phyloP scores from a whole-genome alignment of 2,888 invertebrate species.

The Acronicta psi region DNA sequence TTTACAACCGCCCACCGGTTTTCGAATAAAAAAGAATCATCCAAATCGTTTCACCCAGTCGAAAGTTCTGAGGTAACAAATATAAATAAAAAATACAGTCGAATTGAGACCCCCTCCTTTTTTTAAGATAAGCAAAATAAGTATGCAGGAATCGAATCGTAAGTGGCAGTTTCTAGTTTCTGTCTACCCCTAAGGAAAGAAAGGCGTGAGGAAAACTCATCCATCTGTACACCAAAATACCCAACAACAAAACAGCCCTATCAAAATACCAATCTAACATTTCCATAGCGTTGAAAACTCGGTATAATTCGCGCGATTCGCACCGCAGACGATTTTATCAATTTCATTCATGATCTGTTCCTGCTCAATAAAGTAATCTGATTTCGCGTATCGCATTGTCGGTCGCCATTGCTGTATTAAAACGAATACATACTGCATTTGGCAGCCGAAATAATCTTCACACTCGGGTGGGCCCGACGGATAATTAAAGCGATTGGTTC shows the following conservation, averaged over 20 bases:
- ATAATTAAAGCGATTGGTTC: constrained; percentile 79
- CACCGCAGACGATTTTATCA: constrained; percentile 82
- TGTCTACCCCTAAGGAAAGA: too few species aligned
- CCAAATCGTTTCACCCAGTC: too few species aligned
- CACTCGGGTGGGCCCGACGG: constrained; percentile 72
- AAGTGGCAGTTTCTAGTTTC: too few species aligned
- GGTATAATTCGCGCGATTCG: constrained; percentile 67
- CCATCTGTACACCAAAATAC: constrained; percentile 10
- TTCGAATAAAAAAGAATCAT: too few species aligned
- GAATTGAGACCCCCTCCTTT: too few species aligned
- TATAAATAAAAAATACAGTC: too few species aligned
- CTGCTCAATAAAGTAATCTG: constrained; percentile 82
- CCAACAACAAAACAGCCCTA: constrained; percentile 32
- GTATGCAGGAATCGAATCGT: too few species aligned
- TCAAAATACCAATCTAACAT: constrained; percentile 56
- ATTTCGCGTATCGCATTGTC: constrained; percentile 80
- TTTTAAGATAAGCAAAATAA: too few species aligned
- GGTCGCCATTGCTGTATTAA: constrained; percentile 63
- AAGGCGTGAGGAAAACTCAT: too few species aligned
- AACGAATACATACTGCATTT: constrained; percentile 72
- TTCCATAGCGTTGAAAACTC: constrained; percentile 60
- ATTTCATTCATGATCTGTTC: constrained; percentile 81
- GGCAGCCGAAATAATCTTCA: constrained; percentile 82
- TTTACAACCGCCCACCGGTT: too few species aligned
- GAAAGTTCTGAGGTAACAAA: too few species aligned